phyloP scores from a whole-genome alignment of 2,888 invertebrate genomes.

The Temnothorax unifasciatus region DNA sequence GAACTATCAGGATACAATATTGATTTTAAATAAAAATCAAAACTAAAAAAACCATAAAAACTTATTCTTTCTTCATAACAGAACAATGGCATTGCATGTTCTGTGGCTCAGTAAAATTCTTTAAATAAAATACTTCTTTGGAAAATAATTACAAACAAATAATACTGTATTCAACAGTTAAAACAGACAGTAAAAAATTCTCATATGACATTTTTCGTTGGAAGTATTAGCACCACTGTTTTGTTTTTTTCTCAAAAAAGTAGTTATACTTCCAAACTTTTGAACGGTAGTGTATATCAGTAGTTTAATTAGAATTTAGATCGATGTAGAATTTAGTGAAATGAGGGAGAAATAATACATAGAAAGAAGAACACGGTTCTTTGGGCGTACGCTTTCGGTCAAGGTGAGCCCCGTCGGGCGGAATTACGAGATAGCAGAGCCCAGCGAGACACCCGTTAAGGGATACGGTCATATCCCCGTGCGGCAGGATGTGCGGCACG shows the following conservation, averaged over 20 bases:
- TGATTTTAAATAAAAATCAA: neutral
- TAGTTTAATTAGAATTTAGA: neutral
- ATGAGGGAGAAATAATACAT: neutral
- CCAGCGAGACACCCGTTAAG: conserved; percentile 64
- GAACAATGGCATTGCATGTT: no score
- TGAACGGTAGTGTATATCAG: no score
- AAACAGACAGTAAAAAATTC: no score
- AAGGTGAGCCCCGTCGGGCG: conserved; percentile 20
- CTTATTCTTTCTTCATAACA: no score
- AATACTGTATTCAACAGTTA: no score
- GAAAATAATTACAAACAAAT: no score
- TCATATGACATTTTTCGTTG: no score
- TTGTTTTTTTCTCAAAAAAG: no score
- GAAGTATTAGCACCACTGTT: no score
- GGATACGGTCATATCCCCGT: conserved; percentile 73
- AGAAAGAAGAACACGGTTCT: neutral
- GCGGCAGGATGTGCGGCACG: conserved; percentile 66
- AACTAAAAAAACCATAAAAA: neutral
- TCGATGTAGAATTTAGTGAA: neutral
- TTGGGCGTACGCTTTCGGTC: neutral
- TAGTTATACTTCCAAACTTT: no score
- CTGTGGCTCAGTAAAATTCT: no score
- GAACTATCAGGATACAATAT: neutral
- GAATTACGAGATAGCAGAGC: conserved; percentile 52
- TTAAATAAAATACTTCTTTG: no score